Evolutionary conservation across 2,888 invertebrate species (phyloP).

Genomic region (Ormyrus thymus): DNA sequence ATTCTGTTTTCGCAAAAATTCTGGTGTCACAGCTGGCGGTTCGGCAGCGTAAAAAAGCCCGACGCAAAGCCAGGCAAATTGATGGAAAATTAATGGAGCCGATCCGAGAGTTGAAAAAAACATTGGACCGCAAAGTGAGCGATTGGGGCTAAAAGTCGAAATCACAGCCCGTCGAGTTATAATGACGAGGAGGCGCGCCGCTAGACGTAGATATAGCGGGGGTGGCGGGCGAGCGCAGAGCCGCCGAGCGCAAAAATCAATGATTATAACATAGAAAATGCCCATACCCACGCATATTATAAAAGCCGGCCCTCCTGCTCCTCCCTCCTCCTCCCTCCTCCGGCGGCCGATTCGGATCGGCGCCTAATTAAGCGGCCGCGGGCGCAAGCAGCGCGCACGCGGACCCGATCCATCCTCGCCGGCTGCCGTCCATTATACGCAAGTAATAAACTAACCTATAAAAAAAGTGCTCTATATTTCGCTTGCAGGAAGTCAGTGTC

Average conservation of each 20-base stretch:
- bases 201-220: not conserved
- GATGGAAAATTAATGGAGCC: no score
- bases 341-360: not conserved
- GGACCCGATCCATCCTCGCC: not conserved
- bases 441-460: constrained; percentile 43
- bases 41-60: no score
- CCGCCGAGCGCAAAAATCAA: constrained; percentile 39
- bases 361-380: no score
- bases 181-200: not conserved
- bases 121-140: no score
- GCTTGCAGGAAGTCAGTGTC: constrained; percentile 68
- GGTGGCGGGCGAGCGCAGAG: not conserved
- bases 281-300: constrained; percentile 14
- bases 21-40: no score
- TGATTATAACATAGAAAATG: constrained; percentile 41
- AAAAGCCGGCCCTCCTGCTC: not conserved
- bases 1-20: no score
- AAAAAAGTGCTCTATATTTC: constrained; percentile 48
- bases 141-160: no score
- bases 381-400: not conserved
- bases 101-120: no score
- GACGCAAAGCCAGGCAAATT: no score
- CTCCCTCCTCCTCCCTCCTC: not conserved
- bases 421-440: constrained; percentile 6
- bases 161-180: no score